These are phyloP conservation scores for Drosophila littoralis DNA, from an alignment of 1,140 invertebrate genomes.

Conservation along the genomic window DNA sequence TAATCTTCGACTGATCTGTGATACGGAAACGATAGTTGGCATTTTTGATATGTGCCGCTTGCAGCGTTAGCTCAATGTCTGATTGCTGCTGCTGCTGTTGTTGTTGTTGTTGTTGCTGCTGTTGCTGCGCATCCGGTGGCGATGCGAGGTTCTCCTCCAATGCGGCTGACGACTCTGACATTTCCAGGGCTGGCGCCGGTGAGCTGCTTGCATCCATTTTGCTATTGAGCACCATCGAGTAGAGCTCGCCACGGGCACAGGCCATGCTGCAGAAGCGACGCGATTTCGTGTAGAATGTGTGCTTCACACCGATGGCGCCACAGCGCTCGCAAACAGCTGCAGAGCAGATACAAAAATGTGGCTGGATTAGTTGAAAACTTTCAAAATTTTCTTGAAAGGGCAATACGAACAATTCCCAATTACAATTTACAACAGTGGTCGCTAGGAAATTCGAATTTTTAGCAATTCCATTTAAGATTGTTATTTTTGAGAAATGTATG, in stretches of 20 bases:
- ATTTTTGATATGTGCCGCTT: conserved; percentile 79
- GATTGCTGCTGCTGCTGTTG: conserved; percentile 56
- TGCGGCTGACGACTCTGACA: conserved; percentile 22
- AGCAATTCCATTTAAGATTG: too few relatives aligned
- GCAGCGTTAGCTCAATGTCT: conserved; percentile 76
- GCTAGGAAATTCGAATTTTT: not conserved
- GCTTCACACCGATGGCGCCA: conserved; percentile 94
- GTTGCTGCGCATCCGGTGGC: conserved; percentile 28
- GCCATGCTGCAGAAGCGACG: conserved; percentile 91
- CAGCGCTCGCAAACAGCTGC: conserved; percentile 94
- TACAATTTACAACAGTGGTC: not conserved
- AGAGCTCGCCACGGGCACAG: conserved; percentile 87
- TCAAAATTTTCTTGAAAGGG: not conserved
- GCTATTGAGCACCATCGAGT: conserved; percentile 83
- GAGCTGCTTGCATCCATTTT: conserved; percentile 76
- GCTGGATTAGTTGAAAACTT: not conserved
- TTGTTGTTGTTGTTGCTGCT: conserved; percentile 48
- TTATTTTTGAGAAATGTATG: too few relatives aligned
- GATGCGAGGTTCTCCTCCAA: not conserved
- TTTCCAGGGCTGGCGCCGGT: conserved; percentile 50
- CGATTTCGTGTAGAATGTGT: conserved; percentile 95
- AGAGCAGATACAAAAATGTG: not conserved
- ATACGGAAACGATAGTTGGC: conserved; percentile 84
- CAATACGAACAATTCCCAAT: not conserved
- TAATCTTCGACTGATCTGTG: conserved; percentile 81